Conservation (phyloP, 2,888 invertebrate genomes). For the Caenorhabditis virilis region DNA sequence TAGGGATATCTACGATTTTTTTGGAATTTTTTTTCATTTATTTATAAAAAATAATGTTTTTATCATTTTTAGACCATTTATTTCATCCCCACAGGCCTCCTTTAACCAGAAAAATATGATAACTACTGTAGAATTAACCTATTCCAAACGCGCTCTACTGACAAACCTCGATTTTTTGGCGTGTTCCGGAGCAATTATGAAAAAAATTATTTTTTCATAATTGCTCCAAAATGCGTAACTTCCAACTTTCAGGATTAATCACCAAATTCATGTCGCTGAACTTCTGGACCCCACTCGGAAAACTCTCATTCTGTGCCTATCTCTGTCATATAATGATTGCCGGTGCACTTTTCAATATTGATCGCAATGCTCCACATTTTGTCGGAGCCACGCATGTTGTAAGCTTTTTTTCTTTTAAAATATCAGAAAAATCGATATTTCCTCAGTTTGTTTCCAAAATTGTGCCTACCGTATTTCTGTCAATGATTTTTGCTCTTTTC, state of each 20-base stretch:
- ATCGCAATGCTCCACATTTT: constrained; percentile 19
- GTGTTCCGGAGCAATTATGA: no score
- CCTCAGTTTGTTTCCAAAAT: constrained; percentile 22
- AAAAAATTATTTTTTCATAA: no score
- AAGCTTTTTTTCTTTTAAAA: neutral
- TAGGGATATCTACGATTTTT: constrained; percentile 2
- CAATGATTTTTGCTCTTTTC: constrained; percentile 15
- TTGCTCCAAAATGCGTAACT: no score
- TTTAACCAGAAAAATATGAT: no score
- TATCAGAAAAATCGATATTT: neutral
- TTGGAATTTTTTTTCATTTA: neutral
- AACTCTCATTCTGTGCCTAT: constrained; percentile 30
- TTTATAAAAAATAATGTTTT: no score
- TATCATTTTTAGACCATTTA: no score
- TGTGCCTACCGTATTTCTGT: constrained; percentile 13
- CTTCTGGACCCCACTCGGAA: constrained; percentile 35
- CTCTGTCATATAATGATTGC: constrained; percentile 24
- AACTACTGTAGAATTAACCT: no score
- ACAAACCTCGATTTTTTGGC: no score
- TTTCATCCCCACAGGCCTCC: neutral
- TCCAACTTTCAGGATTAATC: constrained; percentile 10
- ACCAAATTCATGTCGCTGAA: constrained; percentile 20
- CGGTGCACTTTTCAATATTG: constrained; percentile 13
- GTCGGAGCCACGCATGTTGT: constrained; percentile 27
- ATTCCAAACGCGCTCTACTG: no score